Conservation (phyloP, 2,888 invertebrate genomes). For the Seira sanloemensis region DNA sequence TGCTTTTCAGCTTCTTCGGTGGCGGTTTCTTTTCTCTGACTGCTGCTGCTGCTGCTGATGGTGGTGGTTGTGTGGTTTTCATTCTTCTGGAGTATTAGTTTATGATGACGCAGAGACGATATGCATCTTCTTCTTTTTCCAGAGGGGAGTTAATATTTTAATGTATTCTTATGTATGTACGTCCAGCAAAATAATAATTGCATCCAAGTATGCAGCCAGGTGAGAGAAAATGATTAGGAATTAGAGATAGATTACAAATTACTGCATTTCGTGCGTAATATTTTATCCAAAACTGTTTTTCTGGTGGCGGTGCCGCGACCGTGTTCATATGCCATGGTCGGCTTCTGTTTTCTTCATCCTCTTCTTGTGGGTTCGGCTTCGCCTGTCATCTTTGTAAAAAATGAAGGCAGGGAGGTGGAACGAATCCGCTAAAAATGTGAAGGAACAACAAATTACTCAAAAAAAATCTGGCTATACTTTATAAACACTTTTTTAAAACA, state of each 20-base stretch:
- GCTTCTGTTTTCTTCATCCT: conserved; percentile 26
- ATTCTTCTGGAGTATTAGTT: conserved; percentile 28
- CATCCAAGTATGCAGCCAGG: neutral
- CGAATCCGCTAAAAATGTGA: too few species aligned
- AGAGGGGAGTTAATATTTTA: too few species aligned
- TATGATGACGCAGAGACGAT: too few species aligned
- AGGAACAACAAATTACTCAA: neutral
- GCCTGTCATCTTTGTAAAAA: conserved; percentile 14
- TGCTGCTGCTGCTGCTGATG: too few species aligned
- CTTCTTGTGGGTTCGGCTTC: conserved; percentile 55
- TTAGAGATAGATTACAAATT: conserved; percentile 26
- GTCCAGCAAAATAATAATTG: neutral
- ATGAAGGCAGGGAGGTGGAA: neutral
- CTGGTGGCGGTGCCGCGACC: neutral
- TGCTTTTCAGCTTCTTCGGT: conserved; percentile 16
- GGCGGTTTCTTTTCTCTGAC: too few species aligned
- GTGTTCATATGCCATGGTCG: conserved; percentile 10
- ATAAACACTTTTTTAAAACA: too few species aligned
- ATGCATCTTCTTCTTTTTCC: too few species aligned
- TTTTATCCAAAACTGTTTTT: neutral
- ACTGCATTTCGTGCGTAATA: conserved; percentile 23
- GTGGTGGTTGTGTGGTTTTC: neutral
- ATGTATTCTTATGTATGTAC: too few species aligned
- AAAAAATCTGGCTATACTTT: too few species aligned
- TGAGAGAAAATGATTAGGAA: neutral